These are phyloP conservation scores for Camelus dromedarius DNA, from an alignment of 2,113 vertebrate species.

Conservation along the genomic window DNA sequence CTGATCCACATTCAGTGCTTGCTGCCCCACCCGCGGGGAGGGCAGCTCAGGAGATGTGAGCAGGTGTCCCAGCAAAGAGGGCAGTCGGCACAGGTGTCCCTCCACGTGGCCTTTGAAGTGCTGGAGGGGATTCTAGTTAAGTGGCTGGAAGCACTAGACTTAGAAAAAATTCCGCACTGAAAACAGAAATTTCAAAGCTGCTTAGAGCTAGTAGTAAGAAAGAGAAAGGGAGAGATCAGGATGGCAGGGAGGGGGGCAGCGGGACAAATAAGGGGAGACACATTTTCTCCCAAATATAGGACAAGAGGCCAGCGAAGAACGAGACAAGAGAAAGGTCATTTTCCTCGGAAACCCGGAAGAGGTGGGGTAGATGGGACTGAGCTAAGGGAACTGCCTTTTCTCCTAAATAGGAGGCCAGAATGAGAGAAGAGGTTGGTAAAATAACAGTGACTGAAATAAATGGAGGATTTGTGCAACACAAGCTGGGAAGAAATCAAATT, in stretches of 20 bases:
- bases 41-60: neutral
- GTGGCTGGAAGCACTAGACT: neutral
- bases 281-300: neutral
- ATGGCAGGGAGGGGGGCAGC: neutral
- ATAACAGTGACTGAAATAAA: rapidly evolving
- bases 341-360: neutral
- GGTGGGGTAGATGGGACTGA: rapidly evolving
- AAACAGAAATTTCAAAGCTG: neutral
- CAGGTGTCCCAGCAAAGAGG: neutral
- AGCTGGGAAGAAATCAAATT: neutral
- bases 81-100: too few relatives aligned
- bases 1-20: rapidly evolving
- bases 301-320: neutral
- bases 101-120: rapidly evolving
- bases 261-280: neutral
- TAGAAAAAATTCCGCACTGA: neutral
- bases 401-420: neutral
- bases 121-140: neutral
- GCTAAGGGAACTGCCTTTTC: neutral
- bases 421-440: neutral
- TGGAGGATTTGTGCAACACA: rapidly evolving
- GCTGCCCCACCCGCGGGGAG: rapidly evolving
- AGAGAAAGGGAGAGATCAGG: neutral
- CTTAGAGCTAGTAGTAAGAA: neutral
- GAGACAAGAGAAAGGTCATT: neutral